Base-by-base conservation (phyloP, 2,113 vertebrate genomes). In the Herpetotheres cachinnans region DNA sequence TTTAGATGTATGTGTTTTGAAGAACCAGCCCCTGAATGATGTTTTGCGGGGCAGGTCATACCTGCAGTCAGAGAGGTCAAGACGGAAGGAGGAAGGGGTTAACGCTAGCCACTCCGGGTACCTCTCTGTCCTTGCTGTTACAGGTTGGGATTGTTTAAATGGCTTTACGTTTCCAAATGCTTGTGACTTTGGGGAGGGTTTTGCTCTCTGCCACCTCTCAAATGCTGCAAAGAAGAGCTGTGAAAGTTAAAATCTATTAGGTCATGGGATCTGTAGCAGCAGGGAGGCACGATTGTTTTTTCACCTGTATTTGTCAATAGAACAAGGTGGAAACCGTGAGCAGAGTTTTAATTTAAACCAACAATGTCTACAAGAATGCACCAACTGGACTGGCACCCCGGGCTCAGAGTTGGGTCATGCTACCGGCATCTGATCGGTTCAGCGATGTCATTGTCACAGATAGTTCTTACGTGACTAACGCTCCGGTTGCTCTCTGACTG, bases 331-430 rank as follows among this genome's bases (percentile, higher is more conserved):
- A 77, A 74, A 71, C 18, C 49, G 78, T 77, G 29, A 76, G 24
- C 42, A 36, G 36, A 40, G 6, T 66, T 62, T 76, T 40, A 82
- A 84, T 89, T 87, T 61, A 85, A 86, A 91, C 36, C 11, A 78
- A 16, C 16, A 61, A 0, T 59, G 21, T 65, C 61, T 89, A 65
- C 65, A 56, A 86, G 44, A 63, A 16, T 46, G 8, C 24, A 13
- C 81, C 34, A 77, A 29, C 7, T 17, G 32, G 8, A 34, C 12
- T n/a, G 26, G 26, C 20, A 70, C 26, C 8, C 44, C 0, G 0
- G 69, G 15, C 22, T 61, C 8, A 5, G 6, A 19, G 30, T 16
- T 65, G 14, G 46, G 18, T 62, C 24, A 1, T 65, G 24, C 71
- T 86, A 6, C 67, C 9, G 2, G 47, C 42, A 71, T 66, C 54